Evolutionary conservation across 2,113 vertebrate genomes (phyloP), one percentile per base, ranked within the genome.

Genomic region (Coptodon bakossiorum): DNA sequence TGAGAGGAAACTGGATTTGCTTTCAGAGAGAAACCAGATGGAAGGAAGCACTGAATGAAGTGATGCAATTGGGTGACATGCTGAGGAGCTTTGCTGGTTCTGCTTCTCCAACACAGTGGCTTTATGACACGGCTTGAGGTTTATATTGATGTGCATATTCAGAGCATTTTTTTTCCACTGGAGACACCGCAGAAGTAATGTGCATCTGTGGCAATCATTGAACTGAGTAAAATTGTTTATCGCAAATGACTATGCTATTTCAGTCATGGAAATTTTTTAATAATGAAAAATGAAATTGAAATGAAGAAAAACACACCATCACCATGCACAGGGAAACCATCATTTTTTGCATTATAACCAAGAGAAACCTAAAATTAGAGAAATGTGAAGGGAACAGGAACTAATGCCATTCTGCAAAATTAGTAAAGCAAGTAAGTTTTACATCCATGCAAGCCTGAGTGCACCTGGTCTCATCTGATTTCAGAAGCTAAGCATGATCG

Each of bases 11-110:
- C 68, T 19, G 68, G 80, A 86, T 86, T 88, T 52, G 29, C 48
- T 86, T 76, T 90, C 52, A 81, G 50, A 54, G 85, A 80, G 82
- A 84, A 86, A 59, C 63, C 87, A 87, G 84, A 89, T 88, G 31
- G 89, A 83, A 85, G 86, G 84, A 91, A 82, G 89, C 22, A 40
- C 71, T 80, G 66, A 83, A 82, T 53, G 71, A 78, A 84, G 81
- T 94, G 91, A 94, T 92, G 93, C 92, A 95, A 93, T 59, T n/a
- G 71, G 73, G 31, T 83, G 91, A 91, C 92, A 92, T 86, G 81
- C 80, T 61, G 71, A 6, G 14, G 81, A 81, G 80, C 87, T 88
- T 89, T 90, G 57, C 87, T 83, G 63, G 50, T 57, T 73, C 13
- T 31, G 27, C 31, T 83, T 38, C 59, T 73, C 24, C n/a, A 81